These are phyloP conservation scores for Bombus affinis DNA, from an alignment of 1,140 invertebrate species.

Conservation along the genomic window DNA sequence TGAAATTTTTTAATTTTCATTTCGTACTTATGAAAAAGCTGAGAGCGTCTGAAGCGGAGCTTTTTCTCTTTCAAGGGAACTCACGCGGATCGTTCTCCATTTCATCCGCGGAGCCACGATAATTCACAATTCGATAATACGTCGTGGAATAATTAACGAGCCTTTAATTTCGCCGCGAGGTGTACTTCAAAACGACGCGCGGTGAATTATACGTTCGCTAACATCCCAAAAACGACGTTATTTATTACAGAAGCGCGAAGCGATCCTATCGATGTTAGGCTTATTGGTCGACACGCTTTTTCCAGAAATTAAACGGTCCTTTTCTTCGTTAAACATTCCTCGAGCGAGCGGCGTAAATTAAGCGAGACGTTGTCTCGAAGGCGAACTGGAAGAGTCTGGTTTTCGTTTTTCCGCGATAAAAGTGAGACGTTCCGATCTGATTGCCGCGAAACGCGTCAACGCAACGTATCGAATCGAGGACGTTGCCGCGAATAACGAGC, in stretches of 20 bases:
- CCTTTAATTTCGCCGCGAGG: neutral
- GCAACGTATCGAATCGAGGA: conserved; percentile 58
- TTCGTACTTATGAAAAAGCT: too few relatives aligned
- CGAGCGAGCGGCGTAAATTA: conserved; percentile 27
- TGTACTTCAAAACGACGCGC: too few relatives aligned
- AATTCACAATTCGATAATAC: neutral
- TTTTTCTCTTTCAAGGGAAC: too few relatives aligned
- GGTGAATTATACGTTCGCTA: neutral
- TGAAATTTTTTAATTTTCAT: too few relatives aligned
- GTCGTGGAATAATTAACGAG: neutral
- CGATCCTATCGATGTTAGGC: neutral
- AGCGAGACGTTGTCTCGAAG: conserved; percentile 19
- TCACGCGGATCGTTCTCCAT: too few relatives aligned
- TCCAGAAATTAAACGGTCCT: neutral
- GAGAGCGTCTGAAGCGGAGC: too few relatives aligned
- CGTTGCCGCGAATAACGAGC: conserved; percentile 54
- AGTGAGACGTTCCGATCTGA: conserved; percentile 59
- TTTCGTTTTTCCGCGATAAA: conserved; percentile 17
- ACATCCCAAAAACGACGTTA: neutral
- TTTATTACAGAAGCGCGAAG: neutral
- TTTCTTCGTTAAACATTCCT: neutral
- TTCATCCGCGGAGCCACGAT: neutral
- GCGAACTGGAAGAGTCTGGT: neutral
- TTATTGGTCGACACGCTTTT: neutral
- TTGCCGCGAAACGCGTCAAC: conserved; percentile 43